phyloP scores from a whole-genome alignment of 2,113 vertebrate species.

The crab-eating macaque (Macaca fascicularis) region DNA sequence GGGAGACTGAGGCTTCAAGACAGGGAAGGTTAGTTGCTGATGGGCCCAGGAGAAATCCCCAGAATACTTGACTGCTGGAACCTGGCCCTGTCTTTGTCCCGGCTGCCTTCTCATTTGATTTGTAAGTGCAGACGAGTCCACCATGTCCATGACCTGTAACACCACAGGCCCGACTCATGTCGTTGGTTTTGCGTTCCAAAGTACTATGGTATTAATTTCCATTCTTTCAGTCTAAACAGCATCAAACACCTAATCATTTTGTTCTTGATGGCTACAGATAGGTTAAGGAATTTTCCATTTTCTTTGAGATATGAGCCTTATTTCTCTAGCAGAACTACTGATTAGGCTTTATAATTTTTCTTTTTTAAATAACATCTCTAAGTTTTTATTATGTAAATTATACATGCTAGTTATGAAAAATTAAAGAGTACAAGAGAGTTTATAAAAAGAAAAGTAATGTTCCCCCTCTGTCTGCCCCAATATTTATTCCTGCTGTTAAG shows the following conservation, averaged over 20 bases:
- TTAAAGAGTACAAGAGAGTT: slow-evolving; percentile 21
- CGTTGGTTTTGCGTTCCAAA: neutral
- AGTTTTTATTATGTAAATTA: neutral
- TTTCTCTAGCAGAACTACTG: neutral
- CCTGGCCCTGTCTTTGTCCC: neutral
- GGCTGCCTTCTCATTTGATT: neutral
- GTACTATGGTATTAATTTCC: slow-evolving; percentile 25
- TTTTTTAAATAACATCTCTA: neutral
- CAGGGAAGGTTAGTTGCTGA: neutral
- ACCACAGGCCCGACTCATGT: neutral
- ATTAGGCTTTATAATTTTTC: slow-evolving; percentile 29
- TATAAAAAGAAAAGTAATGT: slow-evolving; percentile 31
- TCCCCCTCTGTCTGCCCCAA: neutral
- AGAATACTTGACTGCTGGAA: neutral
- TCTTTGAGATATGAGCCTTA: neutral
- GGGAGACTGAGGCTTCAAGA: neutral
- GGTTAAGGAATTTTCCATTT: slow-evolving; percentile 29
- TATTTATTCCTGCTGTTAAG: neutral
- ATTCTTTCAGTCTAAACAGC: slow-evolving; percentile 13
- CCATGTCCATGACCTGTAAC: neutral
- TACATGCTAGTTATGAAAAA: slow-evolving; percentile 23
- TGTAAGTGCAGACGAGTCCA: neutral
- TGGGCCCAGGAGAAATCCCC: neutral
- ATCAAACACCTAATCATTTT: slow-evolving; percentile 34
- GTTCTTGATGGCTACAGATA: slow-evolving; percentile 15